Percentiles rank a stretch among this genome's conserved stretches.
These are phyloP conservation scores for Ridgeia piscesae DNA, from an alignment of 1,140 invertebrate genomes.

Conservation along the genomic window DNA sequence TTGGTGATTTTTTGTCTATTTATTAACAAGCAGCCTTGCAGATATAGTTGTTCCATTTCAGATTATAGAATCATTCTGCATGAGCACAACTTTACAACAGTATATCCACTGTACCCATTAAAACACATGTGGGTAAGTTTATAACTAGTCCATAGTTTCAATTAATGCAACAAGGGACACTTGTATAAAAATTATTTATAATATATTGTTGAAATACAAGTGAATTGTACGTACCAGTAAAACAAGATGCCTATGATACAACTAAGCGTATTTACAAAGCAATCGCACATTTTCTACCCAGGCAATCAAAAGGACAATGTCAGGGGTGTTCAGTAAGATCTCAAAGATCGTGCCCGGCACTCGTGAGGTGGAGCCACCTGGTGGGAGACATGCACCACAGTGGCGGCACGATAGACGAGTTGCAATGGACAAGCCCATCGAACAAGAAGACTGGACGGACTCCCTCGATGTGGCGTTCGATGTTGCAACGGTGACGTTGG, in stretches of 20 bases:
- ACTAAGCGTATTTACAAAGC: background rate
- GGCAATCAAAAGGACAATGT: background rate
- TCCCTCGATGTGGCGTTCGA: background rate
- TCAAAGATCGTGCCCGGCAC: background rate
- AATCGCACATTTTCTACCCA: background rate
- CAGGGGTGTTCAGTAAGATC: background rate
- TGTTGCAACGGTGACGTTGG: background rate
- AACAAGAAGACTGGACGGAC: background rate
- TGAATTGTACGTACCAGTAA: background rate
- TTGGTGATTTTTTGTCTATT: no score
- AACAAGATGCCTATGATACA: background rate
- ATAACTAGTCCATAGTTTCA: background rate
- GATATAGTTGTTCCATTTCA: no score
- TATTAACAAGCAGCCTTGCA: no score
- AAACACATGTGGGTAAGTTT: background rate
- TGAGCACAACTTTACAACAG: no score
- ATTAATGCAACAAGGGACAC: background rate
- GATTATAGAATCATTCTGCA: no score
- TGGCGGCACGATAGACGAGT: background rate
- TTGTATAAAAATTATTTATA: background rate
- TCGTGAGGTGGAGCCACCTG: background rate
- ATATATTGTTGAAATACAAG: background rate
- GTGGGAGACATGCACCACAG: background rate
- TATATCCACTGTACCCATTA: background rate
- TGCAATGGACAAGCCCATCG: background rate